Evolutionary conservation across 2,888 invertebrate genomes (phyloP), one percentile per base, ranked within the genome.

Genomic region (Heteropelma amictum): DNA sequence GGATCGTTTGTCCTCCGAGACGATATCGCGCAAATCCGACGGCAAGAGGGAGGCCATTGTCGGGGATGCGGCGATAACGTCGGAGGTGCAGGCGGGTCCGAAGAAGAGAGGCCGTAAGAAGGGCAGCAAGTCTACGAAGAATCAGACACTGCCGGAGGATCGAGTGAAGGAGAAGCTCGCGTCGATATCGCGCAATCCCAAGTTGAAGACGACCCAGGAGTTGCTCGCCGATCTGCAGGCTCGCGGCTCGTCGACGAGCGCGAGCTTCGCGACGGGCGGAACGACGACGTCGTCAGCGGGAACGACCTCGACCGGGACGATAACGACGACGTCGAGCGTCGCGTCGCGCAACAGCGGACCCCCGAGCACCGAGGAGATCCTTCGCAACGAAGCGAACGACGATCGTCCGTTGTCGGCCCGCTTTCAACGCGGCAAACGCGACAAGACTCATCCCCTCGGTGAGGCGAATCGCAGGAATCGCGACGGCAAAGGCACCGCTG

Each of bases 151-250:
- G 35, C 89, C 90, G 67, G 91, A 91, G 67, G 89, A 88, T 72
- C 85, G 86, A 51, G 91, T 92, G 0, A 92, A 92, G 79, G 91
- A 92, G 78, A 93, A 93, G 84, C 88, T 93, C 82, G 92, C 92
- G 42, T 91, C 92, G 79, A 91, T 92, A 77, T 90, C 91, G 23
- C 89, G 92, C 47, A 92, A 92, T 84, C 92, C 92, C 17, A 92
- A 92, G 84, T 91, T 94, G 51, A 94, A 94, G 89, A 95, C 94
- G 23, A 97, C 96, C 0, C 93, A 95, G 85, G 95, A 97, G 88
- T 90, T 97, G 65, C 90, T 96, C 72, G 95, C 94, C 63, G 94
- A 95, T 88, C 91, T 96, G 81, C 94, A 94, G 89, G 91, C 92
- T 35, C 92, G 92, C 79, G 90, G 92, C 87, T 86, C 86, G 72